Conservation (phyloP, 2,113 vertebrate species). For the Nothobranchius furzeri region DNA sequence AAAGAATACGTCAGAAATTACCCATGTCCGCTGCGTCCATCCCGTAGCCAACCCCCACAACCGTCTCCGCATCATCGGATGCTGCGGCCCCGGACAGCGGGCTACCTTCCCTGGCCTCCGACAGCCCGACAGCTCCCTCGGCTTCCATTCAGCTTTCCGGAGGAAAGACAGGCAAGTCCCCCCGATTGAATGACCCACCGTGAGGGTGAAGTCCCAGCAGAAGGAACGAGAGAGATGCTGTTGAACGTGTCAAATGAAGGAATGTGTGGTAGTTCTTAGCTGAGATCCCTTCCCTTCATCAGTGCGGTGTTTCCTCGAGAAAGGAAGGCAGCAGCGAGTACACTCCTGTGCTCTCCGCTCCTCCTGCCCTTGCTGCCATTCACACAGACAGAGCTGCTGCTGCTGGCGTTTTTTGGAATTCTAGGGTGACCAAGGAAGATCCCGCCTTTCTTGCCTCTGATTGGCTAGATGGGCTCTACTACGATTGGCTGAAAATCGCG, state of each 20-base stretch:
- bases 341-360: slow-evolving; percentile 40
- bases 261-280: slow-evolving; percentile 20
- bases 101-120: slow-evolving; percentile 79
- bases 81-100: slow-evolving; percentile 73
- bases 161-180: slow-evolving; percentile 42
- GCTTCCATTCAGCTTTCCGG: slow-evolving; percentile 80
- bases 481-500: too few species aligned
- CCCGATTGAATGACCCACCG: slow-evolving; percentile 51
- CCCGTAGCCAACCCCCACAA: slow-evolving; percentile 74
- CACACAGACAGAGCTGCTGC: slow-evolving; percentile 9
- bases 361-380: slow-evolving; percentile 47
- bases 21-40: slow-evolving; percentile 75
- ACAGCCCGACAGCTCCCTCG: slow-evolving; percentile 80
- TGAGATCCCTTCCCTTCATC: slow-evolving; percentile 68
- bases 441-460: too few species aligned
- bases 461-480: too few species aligned
- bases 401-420: neutral
- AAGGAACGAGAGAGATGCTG: neutral
- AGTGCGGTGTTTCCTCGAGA: slow-evolving; percentile 51
- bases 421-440: too few species aligned
- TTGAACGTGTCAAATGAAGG: slow-evolving; percentile 13
- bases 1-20: slow-evolving; percentile 36
- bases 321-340: slow-evolving; percentile 11
- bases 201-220: slow-evolving; percentile 22
- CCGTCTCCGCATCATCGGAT: slow-evolving; percentile 79